Evolutionary conservation across 2,888 invertebrate genomes (phyloP).

Genomic region (Amblyjoppa proteus): DNA sequence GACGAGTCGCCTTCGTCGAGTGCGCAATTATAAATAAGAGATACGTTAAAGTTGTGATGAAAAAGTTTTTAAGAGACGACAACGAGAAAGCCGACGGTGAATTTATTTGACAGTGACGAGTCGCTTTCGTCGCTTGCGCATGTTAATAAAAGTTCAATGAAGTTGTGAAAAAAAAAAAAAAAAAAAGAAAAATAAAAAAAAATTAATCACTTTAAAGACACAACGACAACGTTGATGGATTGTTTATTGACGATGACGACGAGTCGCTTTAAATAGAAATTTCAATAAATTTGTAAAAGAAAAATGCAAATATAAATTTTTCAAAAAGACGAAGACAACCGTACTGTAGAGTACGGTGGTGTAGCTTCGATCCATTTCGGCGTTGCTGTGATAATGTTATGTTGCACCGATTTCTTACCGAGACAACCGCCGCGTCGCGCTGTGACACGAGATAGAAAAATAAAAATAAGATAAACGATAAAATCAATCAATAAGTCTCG

Average conservation of each 20-base stretch:
- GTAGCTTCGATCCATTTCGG: conserved; percentile 38
- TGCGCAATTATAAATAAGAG: background rate
- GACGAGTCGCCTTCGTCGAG: background rate
- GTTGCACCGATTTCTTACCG: conserved; percentile 37
- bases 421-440: conserved; percentile 7
- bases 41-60: no score
- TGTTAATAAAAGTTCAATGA: background rate
- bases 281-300: background rate
- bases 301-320: background rate
- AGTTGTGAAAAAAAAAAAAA: background rate
- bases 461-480: background rate
- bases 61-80: background rate
- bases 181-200: no score
- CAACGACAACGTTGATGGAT: background rate
- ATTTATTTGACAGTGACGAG: conserved; percentile 6
- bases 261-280: background rate
- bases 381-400: conserved; percentile 57
- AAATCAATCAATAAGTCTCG: conserved; percentile 20
- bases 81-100: background rate
- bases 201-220: background rate
- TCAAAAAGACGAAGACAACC: background rate
- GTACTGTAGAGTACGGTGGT: conserved; percentile 5
- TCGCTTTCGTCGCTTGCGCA: background rate
- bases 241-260: background rate
- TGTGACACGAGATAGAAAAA: background rate